Percentiles rank a stretch among this genome's conserved stretches.
These are phyloP conservation scores for Alligator sinensis DNA, from an alignment of 2,113 vertebrate species.

Conservation along the genomic window DNA sequence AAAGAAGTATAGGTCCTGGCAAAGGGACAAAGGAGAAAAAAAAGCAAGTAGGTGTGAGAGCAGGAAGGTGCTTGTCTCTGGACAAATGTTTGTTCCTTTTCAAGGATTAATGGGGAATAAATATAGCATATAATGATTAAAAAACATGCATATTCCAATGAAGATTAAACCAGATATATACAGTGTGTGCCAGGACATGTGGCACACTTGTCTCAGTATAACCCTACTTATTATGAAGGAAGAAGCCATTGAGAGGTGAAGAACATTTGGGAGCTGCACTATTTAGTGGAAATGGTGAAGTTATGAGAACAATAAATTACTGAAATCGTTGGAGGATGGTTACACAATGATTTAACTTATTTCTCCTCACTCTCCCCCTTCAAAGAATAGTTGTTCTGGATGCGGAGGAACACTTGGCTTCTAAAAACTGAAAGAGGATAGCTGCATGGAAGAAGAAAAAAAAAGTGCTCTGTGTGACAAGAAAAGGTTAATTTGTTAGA, in stretches of 20 bases:
- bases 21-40: background rate
- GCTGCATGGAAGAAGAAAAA: background rate
- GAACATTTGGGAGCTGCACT: background rate
- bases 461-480: background rate
- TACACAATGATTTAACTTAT: background rate
- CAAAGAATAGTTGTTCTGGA: background rate
- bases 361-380: background rate
- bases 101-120: background rate
- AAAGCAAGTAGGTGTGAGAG: background rate
- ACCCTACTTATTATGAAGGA: background rate
- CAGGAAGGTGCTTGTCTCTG: background rate
- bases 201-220: background rate
- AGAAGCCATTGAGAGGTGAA: no score
- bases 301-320: background rate
- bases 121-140: background rate
- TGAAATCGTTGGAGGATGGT: background rate
- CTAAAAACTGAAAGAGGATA: background rate
- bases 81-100: background rate
- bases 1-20: no score
- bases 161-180: background rate
- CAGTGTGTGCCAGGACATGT: background rate
- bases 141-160: background rate
- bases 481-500: slow-evolving; percentile 38
- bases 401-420: background rate
- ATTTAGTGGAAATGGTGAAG: background rate